Evolutionary conservation across 23 tunicate species (phyloP).

Genomic region (Phallusia fumigata): DNA sequence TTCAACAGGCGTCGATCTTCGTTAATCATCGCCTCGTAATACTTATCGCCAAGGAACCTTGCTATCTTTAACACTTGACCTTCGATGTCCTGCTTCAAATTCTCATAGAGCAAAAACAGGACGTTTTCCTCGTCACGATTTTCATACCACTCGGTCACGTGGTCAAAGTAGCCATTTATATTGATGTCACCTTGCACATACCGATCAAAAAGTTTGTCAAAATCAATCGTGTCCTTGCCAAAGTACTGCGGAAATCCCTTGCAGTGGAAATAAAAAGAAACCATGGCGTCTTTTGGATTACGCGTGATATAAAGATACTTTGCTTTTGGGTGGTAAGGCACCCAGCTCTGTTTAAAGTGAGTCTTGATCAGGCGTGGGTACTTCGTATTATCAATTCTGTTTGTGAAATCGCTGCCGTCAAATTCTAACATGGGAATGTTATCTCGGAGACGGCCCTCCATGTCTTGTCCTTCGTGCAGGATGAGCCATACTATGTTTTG

Average conservation of each 20-base stretch:
- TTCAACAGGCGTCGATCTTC: constrained; percentile 17
- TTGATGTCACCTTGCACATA: constrained; percentile 11
- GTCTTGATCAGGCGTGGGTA: constrained; percentile 53
- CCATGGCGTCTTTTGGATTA: constrained; percentile 63
- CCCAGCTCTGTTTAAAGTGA: constrained; percentile 24
- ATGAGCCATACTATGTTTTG: constrained; percentile 73
- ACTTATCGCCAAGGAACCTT: constrained; percentile 38
- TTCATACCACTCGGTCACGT: constrained; percentile 34
- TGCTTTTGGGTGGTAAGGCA: constrained; percentile 35
- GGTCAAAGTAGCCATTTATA: constrained; percentile 15
- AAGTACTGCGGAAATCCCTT: constrained; percentile 25
- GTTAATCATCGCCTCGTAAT: constrained; percentile 23
- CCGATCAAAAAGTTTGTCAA: constrained; percentile 25
- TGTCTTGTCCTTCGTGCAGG: constrained; percentile 33
- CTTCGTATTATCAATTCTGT: constrained; percentile 6
- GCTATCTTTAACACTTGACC: constrained; percentile 37
- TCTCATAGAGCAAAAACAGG: constrained; percentile 56
- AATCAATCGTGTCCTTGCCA: background rate
- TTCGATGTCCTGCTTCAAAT: constrained; percentile 26
- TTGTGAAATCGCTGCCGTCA: constrained; percentile 36
- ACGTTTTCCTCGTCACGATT: constrained; percentile 22
- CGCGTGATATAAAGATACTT: constrained; percentile 53
- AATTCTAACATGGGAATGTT: constrained; percentile 76
- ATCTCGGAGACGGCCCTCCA: constrained; percentile 15
- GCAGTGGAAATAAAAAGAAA: constrained; percentile 38